Percentiles rank a stretch among this genome's conserved stretches.
Evolutionary conservation across 2,888 invertebrate species (phyloP).

Genomic region (Acrocera orbiculus): DNA sequence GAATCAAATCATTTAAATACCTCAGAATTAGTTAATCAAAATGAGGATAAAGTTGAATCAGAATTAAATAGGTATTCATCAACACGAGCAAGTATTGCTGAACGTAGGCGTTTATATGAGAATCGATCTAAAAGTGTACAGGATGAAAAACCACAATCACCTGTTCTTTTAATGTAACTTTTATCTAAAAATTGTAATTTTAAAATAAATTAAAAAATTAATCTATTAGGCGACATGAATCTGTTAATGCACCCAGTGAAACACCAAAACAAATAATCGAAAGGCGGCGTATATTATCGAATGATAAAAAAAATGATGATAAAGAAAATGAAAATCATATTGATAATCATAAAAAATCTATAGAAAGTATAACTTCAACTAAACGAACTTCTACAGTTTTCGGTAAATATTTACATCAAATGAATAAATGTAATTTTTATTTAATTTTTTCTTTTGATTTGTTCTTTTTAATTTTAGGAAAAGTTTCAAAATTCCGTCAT

Average conservation of each 20-base stretch:
- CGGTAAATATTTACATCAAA: conserved; percentile 32
- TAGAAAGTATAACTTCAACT: conserved; percentile 37
- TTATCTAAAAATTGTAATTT: neutral
- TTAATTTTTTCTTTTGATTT: no score
- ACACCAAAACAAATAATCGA: conserved; percentile 14
- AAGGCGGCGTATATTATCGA: conserved; percentile 12
- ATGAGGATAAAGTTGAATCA: conserved; percentile 31
- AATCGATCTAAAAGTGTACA: conserved; percentile 50
- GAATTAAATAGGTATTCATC: conserved; percentile 41
- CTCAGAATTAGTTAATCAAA: conserved; percentile 37
- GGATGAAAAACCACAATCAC: conserved; percentile 52
- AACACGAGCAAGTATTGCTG: conserved; percentile 57
- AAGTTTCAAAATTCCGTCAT: conserved; percentile 84
- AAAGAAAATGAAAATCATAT: conserved; percentile 13
- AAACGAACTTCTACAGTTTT: conserved; percentile 76
- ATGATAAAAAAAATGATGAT: conserved; percentile 25
- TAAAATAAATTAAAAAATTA: neutral
- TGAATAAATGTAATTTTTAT: no score
- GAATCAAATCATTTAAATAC: conserved; percentile 30
- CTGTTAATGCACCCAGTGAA: conserved; percentile 36
- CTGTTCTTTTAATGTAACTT: conserved; percentile 44
- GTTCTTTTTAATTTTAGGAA: conserved; percentile 32
- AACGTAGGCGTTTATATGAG: conserved; percentile 59
- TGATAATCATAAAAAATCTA: conserved; percentile 4
- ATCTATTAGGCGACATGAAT: conserved; percentile 46